Conservation (phyloP, 35 echinoderm and acorn worm species). For the Ophiothrix spiculata region DNA sequence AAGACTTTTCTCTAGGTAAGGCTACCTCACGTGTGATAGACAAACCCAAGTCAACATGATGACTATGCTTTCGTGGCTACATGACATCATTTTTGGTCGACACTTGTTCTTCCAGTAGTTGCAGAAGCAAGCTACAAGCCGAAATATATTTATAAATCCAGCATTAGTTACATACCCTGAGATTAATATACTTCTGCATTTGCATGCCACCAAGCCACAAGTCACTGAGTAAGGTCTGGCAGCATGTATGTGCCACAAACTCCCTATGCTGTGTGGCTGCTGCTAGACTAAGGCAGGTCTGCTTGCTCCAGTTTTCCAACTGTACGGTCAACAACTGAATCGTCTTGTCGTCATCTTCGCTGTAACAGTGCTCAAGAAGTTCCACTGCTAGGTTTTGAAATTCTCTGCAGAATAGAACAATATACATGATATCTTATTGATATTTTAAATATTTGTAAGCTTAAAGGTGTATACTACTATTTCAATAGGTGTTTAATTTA, state of each 20-base stretch:
- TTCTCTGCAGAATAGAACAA: constrained; percentile 66
- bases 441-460: too few species aligned
- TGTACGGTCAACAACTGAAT: constrained; percentile 88
- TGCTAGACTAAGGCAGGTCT: constrained; percentile 84
- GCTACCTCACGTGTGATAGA: too few species aligned
- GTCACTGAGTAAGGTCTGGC: constrained; percentile 84
- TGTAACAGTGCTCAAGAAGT: constrained; percentile 84
- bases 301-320: constrained; percentile 95
- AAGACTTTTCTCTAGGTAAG: too few species aligned
- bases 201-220: constrained; percentile 91
- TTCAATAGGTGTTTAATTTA: too few species aligned
- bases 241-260: constrained; percentile 92
- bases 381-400: constrained; percentile 80
- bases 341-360: constrained; percentile 76
- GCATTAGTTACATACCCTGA: constrained; percentile 55
- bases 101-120: too few species aligned
- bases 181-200: constrained; percentile 82
- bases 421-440: too few species aligned
- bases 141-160: too few species aligned
- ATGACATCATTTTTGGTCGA: too few species aligned
- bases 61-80: too few species aligned
- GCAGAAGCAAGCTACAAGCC: too few species aligned
- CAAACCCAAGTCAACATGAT: too few species aligned
- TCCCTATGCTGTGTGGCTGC: constrained; percentile 71
- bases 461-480: too few species aligned